Evolutionary conservation across 2,888 invertebrate genomes (phyloP).

Genomic region (Hypselothyrea guttata): DNA sequence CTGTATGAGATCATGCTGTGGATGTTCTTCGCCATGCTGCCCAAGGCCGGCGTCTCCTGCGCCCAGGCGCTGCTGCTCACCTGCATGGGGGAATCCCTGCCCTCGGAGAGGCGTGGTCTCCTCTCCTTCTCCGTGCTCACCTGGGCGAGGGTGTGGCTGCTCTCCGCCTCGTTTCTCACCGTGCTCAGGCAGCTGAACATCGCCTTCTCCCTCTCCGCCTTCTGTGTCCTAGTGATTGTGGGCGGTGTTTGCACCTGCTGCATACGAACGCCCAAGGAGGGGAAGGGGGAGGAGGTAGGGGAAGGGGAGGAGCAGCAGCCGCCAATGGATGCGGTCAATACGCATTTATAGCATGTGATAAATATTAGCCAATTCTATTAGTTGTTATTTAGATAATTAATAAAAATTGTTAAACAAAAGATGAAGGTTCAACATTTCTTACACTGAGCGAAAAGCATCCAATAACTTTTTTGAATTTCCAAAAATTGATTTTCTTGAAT

Average conservation of each 20-base stretch:
- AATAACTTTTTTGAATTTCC: too few species aligned
- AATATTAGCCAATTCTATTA: constrained; percentile 14
- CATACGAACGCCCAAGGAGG: constrained; percentile 43
- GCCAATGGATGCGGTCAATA: constrained; percentile 16
- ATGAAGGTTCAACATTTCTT: too few species aligned
- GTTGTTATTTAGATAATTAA: background rate
- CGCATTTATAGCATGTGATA: constrained; percentile 33
- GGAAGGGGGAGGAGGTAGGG: background rate
- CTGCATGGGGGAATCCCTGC: constrained; percentile 80
- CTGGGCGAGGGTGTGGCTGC: constrained; percentile 80
- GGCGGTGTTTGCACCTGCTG: constrained; percentile 79
- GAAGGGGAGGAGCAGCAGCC: background rate
- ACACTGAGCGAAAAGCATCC: too few species aligned
- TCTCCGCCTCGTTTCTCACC: constrained; percentile 81
- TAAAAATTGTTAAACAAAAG: too few species aligned
- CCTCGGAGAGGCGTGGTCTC: constrained; percentile 73
- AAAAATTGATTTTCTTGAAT: too few species aligned
- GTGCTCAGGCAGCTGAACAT: constrained; percentile 77
- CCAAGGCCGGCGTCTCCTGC: constrained; percentile 81
- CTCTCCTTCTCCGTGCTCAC: constrained; percentile 80
- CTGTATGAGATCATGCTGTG: constrained; percentile 74
- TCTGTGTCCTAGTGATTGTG: constrained; percentile 73
- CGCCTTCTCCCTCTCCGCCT: constrained; percentile 79
- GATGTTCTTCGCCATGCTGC: constrained; percentile 80
- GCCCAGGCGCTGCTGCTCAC: constrained; percentile 81